Base-by-base conservation (phyloP, 1,140 invertebrate genomes). In the Solenopsis fugax region DNA sequence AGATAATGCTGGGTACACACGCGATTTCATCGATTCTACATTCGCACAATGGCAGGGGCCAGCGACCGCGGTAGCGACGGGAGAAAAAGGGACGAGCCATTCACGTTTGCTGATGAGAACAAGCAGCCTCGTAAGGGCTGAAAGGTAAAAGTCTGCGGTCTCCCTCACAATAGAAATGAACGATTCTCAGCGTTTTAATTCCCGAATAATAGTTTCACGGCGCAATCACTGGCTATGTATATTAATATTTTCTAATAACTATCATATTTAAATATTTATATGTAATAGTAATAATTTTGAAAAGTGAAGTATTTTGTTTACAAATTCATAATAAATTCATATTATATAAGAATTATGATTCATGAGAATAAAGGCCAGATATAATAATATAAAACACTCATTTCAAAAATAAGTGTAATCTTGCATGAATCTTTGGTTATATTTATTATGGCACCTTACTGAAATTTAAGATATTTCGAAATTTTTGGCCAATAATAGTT, bases 1-100 rank as follows among this genome's bases (percentile, higher is more conserved):
- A 91, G 90, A 92, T 93, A 94, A 94, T 92, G 91, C 91, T 88
- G 86, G 76, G 89, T 89, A 90, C 88, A 92, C 93, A 94, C 94
- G 93, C 93, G 91, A 94, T 89, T 92, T 87, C 91, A 94, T 94
- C 92, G 93, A 94, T 94, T 93, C 81, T 90, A 87, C 82, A 88
- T 90, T 78, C 78, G 89, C 85, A 93, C 90, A 93, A 93, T 92
- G 92, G 92, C 87, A 77, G 60, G 76, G 89, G 62, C 89, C 62
- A 58, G 73, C 86, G 77, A 78, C 52, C 76, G 58, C 58, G 65
- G 75, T 80, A 88, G 85, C 73, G 82, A 82, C 77, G 86, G 80
- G 72, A 81, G 72, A 76, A 88, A 82, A 89, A 87, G 86, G 73
- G 78, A 88, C 78, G 85, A 87, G 86, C 89, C 89, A 93, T 93